Conservation (phyloP, 2,797 vertebrate genomes). For the Phrynocephalus vlangalii region DNA sequence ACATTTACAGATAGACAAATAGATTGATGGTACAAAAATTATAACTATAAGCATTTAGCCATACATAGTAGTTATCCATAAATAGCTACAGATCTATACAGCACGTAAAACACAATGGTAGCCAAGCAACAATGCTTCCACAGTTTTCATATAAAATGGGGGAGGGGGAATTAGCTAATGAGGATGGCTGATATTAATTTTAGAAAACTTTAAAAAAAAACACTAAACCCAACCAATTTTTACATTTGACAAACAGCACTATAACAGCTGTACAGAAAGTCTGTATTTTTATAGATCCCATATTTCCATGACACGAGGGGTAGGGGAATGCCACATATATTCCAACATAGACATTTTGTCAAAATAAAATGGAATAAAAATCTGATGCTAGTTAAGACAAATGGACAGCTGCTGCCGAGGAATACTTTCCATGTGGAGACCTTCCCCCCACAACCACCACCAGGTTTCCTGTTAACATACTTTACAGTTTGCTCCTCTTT, state of each 20-base stretch:
- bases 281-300: conserved; percentile 47
- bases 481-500: conserved; percentile 64
- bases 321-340: conserved; percentile 45
- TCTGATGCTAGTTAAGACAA: conserved; percentile 80
- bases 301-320: conserved; percentile 70
- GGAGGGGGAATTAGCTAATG: background rate
- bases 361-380: conserved; percentile 74
- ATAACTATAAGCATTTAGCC: background rate
- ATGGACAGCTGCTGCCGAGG: conserved; percentile 75
- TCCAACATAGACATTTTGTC: conserved; percentile 72
- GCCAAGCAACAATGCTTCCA: background rate
- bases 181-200: conserved; percentile 20
- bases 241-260: conserved; percentile 40
- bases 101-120: background rate
- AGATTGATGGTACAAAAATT: background rate
- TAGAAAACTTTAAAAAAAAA: conserved; percentile 6
- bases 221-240: conserved; percentile 36
- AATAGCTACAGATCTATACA: background rate
- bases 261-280: conserved; percentile 45
- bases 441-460: background rate
- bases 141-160: conserved; percentile 36
- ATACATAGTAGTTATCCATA: background rate
- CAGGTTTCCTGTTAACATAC: conserved; percentile 57
- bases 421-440: conserved; percentile 75
- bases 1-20: background rate